These are phyloP conservation scores for Epizoanthus rinbou DNA, from an alignment of 92 coral and sea anemone species.

Conservation along the genomic window DNA sequence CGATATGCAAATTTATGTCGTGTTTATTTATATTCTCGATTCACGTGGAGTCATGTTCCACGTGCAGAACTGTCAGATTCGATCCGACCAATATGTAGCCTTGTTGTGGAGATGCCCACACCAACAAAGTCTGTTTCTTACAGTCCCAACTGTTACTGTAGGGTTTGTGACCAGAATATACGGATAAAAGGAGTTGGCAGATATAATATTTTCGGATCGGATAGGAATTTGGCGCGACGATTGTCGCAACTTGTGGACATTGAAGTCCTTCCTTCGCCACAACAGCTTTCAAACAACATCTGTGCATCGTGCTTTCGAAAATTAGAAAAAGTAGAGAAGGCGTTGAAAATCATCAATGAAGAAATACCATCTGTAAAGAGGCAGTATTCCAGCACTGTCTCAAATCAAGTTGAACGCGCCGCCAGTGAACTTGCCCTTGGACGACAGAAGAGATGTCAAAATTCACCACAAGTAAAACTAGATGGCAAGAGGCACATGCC, in stretches of 20 bases:
- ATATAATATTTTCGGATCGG: background rate
- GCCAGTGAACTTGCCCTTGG: background rate
- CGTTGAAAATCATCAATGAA: background rate
- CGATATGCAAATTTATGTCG: constrained; percentile 5
- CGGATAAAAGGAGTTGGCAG: constrained; percentile 12
- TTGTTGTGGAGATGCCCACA: background rate
- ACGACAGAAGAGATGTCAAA: constrained; percentile 20
- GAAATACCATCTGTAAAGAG: background rate
- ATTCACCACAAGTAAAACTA: constrained; percentile 9
- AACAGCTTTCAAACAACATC: constrained; percentile 6
- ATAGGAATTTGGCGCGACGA: constrained; percentile 3
- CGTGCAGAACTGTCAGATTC: constrained; percentile 15
- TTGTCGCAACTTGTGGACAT: constrained; percentile 4
- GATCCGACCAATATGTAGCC: background rate
- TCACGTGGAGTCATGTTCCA: constrained; percentile 8
- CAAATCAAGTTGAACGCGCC: constrained; percentile 11
- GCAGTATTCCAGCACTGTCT: background rate
- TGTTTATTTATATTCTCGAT: constrained; percentile 6
- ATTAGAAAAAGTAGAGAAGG: constrained; percentile 11
- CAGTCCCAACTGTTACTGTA: background rate
- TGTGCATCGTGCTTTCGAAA: constrained; percentile 1
- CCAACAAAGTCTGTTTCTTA: constrained; percentile 2
- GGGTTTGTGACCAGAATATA: background rate
- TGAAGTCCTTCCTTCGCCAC: background rate
- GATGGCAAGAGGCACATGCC: constrained; percentile 5